Evolutionary conservation across 2,888 invertebrate genomes (phyloP), one percentile per base, ranked within the genome.

Genomic region (Brachyptera risi): DNA sequence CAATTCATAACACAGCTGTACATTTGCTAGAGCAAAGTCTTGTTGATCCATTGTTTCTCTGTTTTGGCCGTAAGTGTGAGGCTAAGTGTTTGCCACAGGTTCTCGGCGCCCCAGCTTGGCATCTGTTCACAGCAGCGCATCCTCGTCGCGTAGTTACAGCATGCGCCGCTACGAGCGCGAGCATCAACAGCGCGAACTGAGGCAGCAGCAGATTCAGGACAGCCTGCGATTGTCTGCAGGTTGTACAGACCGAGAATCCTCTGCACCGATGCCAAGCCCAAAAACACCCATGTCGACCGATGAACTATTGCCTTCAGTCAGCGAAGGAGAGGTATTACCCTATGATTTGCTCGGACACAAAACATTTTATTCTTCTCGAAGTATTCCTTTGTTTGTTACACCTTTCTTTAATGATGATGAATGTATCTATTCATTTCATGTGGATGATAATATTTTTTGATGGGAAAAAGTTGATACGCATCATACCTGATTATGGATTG

Each of bases 51-150:
- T n/a, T n/a, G n/a, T n/a, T n/a, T n/a, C n/a, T n/a, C n/a, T n/a
- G n/a, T n/a, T n/a, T n/a, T n/a, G n/a, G n/a, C n/a, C n/a, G n/a
- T n/a, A n/a, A n/a, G 40, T 38, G 13, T 38, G 40, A 3, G 40
- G 40, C 40, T n/a, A n/a, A 35, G 11, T 35, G 77, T n/a, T n/a
- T n/a, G n/a, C n/a, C n/a, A n/a, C n/a, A 91, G 91, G 90, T 83
- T 90, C 90, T 73, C 83, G 91, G 81, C 85, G 91, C 80, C 90
- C 91, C 79, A 90, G 91, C 82, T 79, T 91, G 80, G 88, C 87
- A 68, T 92, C 91, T 66, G 81, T 92, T 70, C 91, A 92, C 74
- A 91, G 91, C 80, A 87, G 86, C 73, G 85, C 86, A 69, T 90
- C 88, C 64, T 92, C 91, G 56, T 83, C 90, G 66, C 83, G 88